Percentiles rank a stretch among this genome's conserved stretches.
Evolutionary conservation across 2,113 vertebrate species (phyloP).

Genomic region (Chloropsis hardwickii): DNA sequence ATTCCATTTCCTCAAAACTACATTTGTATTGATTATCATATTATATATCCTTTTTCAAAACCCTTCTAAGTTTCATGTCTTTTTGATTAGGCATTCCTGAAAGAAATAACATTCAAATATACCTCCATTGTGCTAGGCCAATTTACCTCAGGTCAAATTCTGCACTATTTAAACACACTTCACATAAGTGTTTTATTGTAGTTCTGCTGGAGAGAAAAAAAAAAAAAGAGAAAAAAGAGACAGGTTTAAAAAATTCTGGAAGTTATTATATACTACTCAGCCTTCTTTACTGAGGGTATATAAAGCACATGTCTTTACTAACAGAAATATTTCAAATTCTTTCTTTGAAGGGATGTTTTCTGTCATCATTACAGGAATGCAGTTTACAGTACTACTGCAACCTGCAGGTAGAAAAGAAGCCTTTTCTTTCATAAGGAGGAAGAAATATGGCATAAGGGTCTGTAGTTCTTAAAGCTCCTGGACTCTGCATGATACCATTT

Average conservation of each 20-base stretch:
- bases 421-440: background rate
- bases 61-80: background rate
- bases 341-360: background rate
- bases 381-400: background rate
- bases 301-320: background rate
- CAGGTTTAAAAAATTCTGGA: background rate
- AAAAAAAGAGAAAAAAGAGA: accelerated
- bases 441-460: background rate
- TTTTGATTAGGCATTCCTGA: background rate
- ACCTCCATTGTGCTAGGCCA: background rate
- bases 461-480: background rate
- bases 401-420: background rate
- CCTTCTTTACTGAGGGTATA: background rate
- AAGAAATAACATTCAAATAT: background rate
- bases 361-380: background rate
- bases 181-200: background rate
- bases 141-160: background rate
- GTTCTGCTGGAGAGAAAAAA: no score
- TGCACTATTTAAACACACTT: background rate
- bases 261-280: background rate
- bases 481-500: background rate
- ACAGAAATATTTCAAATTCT: background rate
- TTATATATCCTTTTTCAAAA: background rate
- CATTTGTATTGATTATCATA: background rate
- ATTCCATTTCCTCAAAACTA: background rate